Conservation (phyloP, 1,140 invertebrate species). For the Sminthurides bifidus region DNA sequence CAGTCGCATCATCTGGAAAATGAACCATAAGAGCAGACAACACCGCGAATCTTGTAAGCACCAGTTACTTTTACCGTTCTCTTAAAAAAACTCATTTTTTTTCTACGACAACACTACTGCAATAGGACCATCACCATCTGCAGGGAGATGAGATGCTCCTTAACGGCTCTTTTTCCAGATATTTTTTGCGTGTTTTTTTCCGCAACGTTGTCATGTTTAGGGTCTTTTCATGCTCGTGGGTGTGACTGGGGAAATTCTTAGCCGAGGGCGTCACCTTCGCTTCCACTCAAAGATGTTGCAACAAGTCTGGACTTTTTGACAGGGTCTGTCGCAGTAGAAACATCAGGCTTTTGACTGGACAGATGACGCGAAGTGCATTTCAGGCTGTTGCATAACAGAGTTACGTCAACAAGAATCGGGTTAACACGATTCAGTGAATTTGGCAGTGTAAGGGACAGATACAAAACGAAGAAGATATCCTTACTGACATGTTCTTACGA, state of each 20-base stretch:
- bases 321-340: too few relatives aligned
- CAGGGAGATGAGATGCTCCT: not conserved
- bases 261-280: too few relatives aligned
- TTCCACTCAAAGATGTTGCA: too few relatives aligned
- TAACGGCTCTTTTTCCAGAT: not conserved
- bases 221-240: not conserved
- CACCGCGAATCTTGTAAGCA: constrained; percentile 7
- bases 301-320: too few relatives aligned
- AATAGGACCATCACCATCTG: not conserved
- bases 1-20: constrained; percentile 59
- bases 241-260: not conserved
- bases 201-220: not conserved
- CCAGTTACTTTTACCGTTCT: not conserved
- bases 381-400: too few relatives aligned
- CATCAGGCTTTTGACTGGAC: too few relatives aligned
- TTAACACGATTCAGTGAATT: too few relatives aligned
- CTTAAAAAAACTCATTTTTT: not conserved
- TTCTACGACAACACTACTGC: not conserved
- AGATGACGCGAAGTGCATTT: too few relatives aligned
- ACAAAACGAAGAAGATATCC: too few relatives aligned
- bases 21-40: constrained; percentile 40
- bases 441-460: too few relatives aligned
- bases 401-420: too few relatives aligned
- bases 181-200: not conserved
- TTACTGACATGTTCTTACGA: too few relatives aligned